Conservation (phyloP, 2,797 vertebrate genomes). For the Peromyscus eremicus region DNA sequence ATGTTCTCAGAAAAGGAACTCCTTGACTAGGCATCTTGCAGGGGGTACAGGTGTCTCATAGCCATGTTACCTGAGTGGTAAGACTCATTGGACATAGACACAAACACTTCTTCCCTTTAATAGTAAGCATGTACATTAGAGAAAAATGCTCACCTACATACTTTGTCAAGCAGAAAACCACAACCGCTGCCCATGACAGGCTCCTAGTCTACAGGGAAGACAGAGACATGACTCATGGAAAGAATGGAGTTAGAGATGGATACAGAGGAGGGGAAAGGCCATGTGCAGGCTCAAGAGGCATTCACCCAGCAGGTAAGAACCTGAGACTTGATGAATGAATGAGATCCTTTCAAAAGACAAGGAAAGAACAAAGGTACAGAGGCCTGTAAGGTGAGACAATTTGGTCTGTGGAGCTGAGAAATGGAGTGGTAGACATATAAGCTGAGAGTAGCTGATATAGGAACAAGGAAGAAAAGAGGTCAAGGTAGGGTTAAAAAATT, state of each 20-base stretch:
- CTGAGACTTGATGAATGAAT: background rate
- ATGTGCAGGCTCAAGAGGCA: background rate
- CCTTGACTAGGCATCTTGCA: background rate
- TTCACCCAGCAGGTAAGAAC: background rate
- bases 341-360: background rate
- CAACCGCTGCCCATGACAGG: background rate
- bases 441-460: rapidly evolving
- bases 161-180: constrained; percentile 19
- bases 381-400: background rate
- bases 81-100: background rate
- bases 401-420: background rate
- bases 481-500: background rate
- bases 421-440: background rate
- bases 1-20: background rate
- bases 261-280: background rate
- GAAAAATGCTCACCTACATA: background rate
- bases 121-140: background rate
- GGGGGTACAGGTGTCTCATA: background rate
- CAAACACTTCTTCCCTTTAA: constrained; percentile 24
- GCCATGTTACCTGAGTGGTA: background rate
- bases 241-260: background rate
- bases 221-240: background rate
- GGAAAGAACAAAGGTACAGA: background rate
- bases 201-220: background rate
- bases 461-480: background rate